Conservation (phyloP, 2,113 vertebrate species). For the Festucalex cinctus region DNA sequence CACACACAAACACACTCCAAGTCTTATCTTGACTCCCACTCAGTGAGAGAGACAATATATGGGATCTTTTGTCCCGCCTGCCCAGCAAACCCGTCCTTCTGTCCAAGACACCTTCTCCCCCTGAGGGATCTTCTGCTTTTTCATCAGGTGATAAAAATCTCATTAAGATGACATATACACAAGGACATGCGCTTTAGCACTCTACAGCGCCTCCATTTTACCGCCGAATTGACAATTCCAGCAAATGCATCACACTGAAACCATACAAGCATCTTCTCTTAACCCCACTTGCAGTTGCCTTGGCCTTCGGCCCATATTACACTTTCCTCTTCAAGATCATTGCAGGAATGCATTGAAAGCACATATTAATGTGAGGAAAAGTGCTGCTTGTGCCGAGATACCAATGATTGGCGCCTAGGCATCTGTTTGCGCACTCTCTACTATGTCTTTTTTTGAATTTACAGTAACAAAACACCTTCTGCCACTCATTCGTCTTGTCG, state of each 20-base stretch:
- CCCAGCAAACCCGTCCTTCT: slow-evolving; percentile 14
- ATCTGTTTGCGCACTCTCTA: too few species aligned
- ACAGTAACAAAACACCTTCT: too few species aligned
- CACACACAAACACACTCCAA: slow-evolving; percentile 9
- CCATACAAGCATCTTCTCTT: slow-evolving; percentile 5
- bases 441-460: too few species aligned
- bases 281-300: not conserved
- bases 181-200: slow-evolving; percentile 29
- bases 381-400: not conserved
- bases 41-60: slow-evolving; percentile 26
- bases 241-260: slow-evolving; percentile 33
- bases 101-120: slow-evolving; percentile 10
- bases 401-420: not conserved
- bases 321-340: not conserved
- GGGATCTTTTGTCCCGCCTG: slow-evolving; percentile 6
- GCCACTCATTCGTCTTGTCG: too few species aligned
- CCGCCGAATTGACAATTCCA: slow-evolving; percentile 35
- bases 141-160: slow-evolving; percentile 47
- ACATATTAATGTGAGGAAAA: not conserved
- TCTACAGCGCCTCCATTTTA: slow-evolving; percentile 6
- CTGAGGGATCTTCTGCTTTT: slow-evolving; percentile 16
- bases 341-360: not conserved
- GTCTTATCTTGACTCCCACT: slow-evolving; percentile 25
- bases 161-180: slow-evolving; percentile 39
- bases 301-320: not conserved